phyloP scores from a whole-genome alignment of 2,888 invertebrate species.

The Brenthis ino region DNA sequence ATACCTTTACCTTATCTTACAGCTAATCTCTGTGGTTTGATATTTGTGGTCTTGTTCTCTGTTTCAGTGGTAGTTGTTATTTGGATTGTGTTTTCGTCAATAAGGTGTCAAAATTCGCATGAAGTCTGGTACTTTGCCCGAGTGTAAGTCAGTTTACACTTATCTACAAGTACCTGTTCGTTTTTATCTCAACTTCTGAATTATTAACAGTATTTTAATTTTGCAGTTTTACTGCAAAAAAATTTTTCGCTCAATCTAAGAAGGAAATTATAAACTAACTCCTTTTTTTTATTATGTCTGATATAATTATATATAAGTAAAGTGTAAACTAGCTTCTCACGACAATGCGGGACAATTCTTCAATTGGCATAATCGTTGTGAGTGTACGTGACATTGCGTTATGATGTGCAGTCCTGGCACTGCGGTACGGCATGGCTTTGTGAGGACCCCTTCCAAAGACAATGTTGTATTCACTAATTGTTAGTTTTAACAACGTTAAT shows the following conservation, averaged over 20 bases:
- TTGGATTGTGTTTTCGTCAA: constrained; percentile 28
- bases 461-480: constrained; percentile 35
- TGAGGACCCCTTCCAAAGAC: constrained; percentile 38
- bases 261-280: background rate
- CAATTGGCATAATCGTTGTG: constrained; percentile 38
- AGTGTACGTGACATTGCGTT: constrained; percentile 24
- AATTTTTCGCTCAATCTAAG: background rate
- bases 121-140: constrained; percentile 37
- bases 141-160: constrained; percentile 36
- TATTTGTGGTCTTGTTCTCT: constrained; percentile 23
- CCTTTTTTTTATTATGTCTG: too few relatives aligned
- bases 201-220: background rate
- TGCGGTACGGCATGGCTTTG: constrained; percentile 41
- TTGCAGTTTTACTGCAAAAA: background rate
- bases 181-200: too few relatives aligned
- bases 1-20: constrained; percentile 19
- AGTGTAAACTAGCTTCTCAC: constrained; percentile 37
- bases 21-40: constrained; percentile 17
- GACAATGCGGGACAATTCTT: constrained; percentile 29
- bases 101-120: constrained; percentile 43
- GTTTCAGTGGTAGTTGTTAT: constrained; percentile 26
- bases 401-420: constrained; percentile 35
- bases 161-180: background rate
- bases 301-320: background rate
- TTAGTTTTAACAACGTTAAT: constrained; percentile 26